Evolutionary conservation across 2,113 vertebrate species (phyloP).

Genomic region (Corydoras sp.): DNA sequence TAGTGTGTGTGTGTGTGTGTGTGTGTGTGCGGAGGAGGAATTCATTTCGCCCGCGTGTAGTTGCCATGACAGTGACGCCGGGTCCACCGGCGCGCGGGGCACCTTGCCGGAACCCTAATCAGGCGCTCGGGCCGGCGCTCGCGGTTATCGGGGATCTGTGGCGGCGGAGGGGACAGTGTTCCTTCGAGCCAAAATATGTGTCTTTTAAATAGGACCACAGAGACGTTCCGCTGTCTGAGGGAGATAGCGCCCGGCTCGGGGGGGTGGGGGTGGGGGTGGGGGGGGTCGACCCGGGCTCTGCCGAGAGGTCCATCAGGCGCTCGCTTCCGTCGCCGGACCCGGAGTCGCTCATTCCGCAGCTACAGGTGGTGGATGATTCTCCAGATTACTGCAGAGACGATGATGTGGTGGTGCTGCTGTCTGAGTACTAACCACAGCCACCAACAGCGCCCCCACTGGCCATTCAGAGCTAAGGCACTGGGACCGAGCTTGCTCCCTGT

Average conservation of each 20-base stretch:
- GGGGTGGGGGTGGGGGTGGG: background rate
- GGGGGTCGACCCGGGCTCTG: slow-evolving; percentile 11
- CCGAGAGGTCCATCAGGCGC: slow-evolving; percentile 26
- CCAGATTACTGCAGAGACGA: too few species aligned
- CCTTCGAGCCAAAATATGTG: slow-evolving; percentile 46
- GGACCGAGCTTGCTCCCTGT: too few species aligned
- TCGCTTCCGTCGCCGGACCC: background rate
- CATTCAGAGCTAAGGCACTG: too few species aligned
- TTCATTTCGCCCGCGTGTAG: slow-evolving; percentile 25
- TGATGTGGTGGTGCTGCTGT: too few species aligned
- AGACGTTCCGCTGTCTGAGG: slow-evolving; percentile 33
- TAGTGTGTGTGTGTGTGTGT: background rate
- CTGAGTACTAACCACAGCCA: too few species aligned
- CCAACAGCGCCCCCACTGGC: too few species aligned
- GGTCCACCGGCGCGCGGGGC: slow-evolving; percentile 30
- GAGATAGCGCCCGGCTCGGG: slow-evolving; percentile 35
- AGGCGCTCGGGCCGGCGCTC: slow-evolving; percentile 16
- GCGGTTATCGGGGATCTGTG: slow-evolving; percentile 33
- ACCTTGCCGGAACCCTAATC: slow-evolving; percentile 42
- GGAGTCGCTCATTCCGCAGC: too few species aligned
- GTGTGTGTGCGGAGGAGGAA: slow-evolving; percentile 4
- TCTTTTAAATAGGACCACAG: slow-evolving; percentile 44
- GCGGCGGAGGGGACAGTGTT: slow-evolving; percentile 27
- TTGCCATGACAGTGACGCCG: slow-evolving; percentile 42
- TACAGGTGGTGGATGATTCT: too few species aligned